Evolutionary conservation across 2,888 invertebrate genomes (phyloP), one percentile per base, ranked within the genome.

Genomic region (Acrobasis suavella): DNA sequence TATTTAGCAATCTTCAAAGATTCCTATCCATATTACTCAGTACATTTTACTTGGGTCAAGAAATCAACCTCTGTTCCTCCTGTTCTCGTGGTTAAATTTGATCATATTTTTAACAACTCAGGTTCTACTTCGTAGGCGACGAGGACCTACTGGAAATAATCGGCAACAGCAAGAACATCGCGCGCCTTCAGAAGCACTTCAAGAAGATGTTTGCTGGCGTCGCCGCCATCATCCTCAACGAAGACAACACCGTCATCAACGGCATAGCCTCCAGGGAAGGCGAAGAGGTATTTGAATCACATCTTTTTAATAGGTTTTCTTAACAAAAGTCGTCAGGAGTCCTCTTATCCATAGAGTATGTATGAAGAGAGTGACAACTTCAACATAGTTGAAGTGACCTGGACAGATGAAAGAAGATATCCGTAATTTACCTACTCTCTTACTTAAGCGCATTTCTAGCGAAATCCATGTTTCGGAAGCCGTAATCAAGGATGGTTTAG

Each of bases 171-270:
- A 99, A 99, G 89, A 99, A 99, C 86, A 95, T 99, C 64, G 97
- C 98, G 0, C 95, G 99, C 42, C 93, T 99, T 10, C 99, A 99
- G 86, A 99, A 99, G 82, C 99, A 99, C 87, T 99, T 99, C 93
- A 99, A 99, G 92, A 99, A 99, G 93, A 99, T 99, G 99, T 99
- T 99, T 88, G 99, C 99, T 38, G 99, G 99, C 15, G 98, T 99
- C 9, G 96, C 98, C 2, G 96, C 98, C 12, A 98, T 99, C 67
- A 93, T 98, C 12, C 92, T 99, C 52, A 98, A 98, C 78, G 98
- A 99, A 67, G 98, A 99, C 73, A 97, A 97, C 75, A 98, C 96
- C 0, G 92, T 97, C 32, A 98, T 99, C 62, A 95, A 95, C 63
- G 99, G 99, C 56, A 96, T 99, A 62, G 97, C 98, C 0, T 99